Conservation (phyloP, 2,797 vertebrate genomes). For the Cryptoblepharus egeriae region DNA sequence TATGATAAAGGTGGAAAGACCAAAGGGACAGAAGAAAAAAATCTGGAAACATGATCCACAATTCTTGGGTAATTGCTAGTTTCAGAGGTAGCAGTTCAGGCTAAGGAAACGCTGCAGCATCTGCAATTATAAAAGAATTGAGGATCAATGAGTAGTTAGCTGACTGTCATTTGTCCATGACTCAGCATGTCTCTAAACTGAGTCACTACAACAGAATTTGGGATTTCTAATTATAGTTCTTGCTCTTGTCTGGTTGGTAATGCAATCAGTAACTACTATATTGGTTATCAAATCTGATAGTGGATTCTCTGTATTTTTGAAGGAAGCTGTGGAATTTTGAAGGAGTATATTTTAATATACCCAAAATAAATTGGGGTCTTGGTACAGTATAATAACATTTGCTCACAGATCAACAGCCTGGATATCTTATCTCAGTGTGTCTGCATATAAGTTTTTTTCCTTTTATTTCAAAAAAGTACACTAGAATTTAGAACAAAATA, state of each 20-base stretch:
- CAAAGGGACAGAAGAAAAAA: neutral
- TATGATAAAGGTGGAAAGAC: neutral
- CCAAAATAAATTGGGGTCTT: too few species aligned
- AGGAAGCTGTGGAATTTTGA: neutral
- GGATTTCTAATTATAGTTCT: too few species aligned
- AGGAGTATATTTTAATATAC: neutral
- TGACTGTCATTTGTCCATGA: neutral
- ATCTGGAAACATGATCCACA: neutral
- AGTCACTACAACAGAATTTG: neutral
- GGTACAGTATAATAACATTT: too few species aligned
- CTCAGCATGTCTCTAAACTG: too few species aligned
- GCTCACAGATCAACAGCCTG: too few species aligned
- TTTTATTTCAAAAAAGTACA: too few species aligned
- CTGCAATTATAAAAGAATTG: neutral
- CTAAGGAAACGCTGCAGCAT: neutral
- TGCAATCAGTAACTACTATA: too few species aligned
- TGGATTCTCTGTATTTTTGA: neutral
- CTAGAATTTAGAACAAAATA: too few species aligned
- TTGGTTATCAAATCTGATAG: neutral
- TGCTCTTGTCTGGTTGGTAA: too few species aligned
- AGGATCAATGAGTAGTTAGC: neutral
- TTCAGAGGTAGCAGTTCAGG: neutral
- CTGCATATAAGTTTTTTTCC: too few species aligned
- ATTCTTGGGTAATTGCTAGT: neutral
- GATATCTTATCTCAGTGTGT: too few species aligned